Conservation (phyloP, 64 coral and sea anemone species). For the Montipora foliosa region DNA sequence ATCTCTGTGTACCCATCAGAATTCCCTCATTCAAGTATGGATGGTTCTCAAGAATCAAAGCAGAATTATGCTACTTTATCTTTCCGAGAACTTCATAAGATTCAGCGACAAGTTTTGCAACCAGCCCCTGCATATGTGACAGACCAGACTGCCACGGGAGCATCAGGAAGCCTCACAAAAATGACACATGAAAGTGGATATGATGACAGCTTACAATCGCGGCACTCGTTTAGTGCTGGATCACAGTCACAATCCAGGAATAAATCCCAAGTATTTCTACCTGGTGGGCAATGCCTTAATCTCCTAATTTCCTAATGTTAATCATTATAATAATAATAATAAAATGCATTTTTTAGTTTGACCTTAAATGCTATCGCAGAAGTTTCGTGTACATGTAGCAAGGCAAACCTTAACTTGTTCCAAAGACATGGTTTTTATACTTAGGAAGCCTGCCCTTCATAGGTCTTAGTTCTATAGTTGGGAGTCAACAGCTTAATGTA, state of each 20-base stretch:
- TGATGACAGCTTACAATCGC: conserved; percentile 60
- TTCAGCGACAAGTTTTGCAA: conserved; percentile 86
- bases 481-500: no score
- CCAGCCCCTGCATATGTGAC: conserved; percentile 68
- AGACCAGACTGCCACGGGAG: conserved; percentile 46
- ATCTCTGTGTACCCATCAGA: conserved; percentile 30
- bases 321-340: no score
- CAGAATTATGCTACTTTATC: conserved; percentile 78
- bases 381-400: no score
- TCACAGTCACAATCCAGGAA: conserved; percentile 63
- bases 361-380: no score
- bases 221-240: conserved; percentile 83
- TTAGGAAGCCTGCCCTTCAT: no score
- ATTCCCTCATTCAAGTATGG: conserved; percentile 78
- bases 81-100: conserved; percentile 87
- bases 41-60: conserved; percentile 56
- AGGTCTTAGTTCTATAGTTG: no score
- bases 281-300: conserved; percentile 56
- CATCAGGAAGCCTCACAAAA: conserved; percentile 37
- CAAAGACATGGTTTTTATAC: no score
- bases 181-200: conserved; percentile 30
- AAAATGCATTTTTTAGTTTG: no score
- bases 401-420: no score
- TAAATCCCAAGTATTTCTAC: conserved; percentile 81
- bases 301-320: not conserved